Conservation (phyloP, 53 echinoderm and acorn worm genomes). For the Arbacia lixula region DNA sequence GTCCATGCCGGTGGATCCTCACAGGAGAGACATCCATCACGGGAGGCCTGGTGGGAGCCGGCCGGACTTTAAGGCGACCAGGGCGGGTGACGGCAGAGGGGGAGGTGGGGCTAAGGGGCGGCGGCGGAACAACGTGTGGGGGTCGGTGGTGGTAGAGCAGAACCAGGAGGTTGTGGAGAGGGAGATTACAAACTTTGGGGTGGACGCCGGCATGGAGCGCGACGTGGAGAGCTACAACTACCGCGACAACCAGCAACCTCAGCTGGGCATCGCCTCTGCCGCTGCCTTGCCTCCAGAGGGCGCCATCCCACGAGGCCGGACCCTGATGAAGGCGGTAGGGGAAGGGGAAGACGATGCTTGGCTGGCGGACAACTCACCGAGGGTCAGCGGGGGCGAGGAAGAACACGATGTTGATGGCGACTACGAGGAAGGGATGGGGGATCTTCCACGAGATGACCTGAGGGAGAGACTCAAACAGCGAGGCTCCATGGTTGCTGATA, state of each 20-base stretch:
- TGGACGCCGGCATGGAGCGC: slow-evolving; percentile 67
- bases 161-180: slow-evolving; percentile 75
- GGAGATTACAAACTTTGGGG: slow-evolving; percentile 77
- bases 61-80: background rate
- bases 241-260: slow-evolving; percentile 13
- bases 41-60: background rate
- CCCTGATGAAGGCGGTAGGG: slow-evolving; percentile 54
- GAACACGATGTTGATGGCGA: background rate
- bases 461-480: slow-evolving; percentile 51
- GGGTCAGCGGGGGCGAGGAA: slow-evolving; percentile 6
- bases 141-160: slow-evolving; percentile 76
- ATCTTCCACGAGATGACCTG: slow-evolving; percentile 26
- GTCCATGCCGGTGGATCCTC: background rate
- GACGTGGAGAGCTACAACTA: slow-evolving; percentile 90
- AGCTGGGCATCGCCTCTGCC: slow-evolving; percentile 61
- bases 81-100: background rate
- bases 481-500: slow-evolving; percentile 56
- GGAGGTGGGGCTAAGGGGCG: slow-evolving; percentile 12
- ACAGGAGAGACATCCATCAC: background rate
- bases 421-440: no score
- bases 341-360: slow-evolving; percentile 71
- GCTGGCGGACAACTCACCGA: slow-evolving; percentile 42
- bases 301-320: slow-evolving; percentile 8
- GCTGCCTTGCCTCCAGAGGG: slow-evolving; percentile 13
- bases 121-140: slow-evolving; percentile 83